Evolutionary conservation across 2,113 vertebrate genomes (phyloP).

Genomic region (Pelecanoides urinatrix): DNA sequence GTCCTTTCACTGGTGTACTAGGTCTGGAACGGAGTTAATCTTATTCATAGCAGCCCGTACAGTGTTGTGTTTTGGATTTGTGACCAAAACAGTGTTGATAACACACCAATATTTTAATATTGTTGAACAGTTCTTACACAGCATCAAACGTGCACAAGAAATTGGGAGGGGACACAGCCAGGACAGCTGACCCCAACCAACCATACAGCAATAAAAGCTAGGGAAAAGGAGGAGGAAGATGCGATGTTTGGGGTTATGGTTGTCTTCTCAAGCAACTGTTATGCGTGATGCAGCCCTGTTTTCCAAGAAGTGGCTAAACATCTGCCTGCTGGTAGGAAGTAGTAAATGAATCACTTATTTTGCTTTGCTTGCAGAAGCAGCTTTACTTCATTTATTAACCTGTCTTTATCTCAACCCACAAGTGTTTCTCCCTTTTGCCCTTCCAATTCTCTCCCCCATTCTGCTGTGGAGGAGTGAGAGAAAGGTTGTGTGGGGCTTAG

Average conservation of each 20-base stretch:
- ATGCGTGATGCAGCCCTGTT: accelerated
- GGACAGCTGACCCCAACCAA: not conserved
- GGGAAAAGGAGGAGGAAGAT: not conserved
- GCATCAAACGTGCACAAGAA: not conserved
- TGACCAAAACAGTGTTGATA: not conserved
- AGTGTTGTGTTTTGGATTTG: not conserved
- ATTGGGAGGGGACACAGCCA: not conserved
- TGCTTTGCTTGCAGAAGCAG: not conserved
- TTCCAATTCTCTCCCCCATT: not conserved
- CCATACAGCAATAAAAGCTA: not conserved
- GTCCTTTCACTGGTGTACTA: not conserved
- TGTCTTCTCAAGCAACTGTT: not conserved
- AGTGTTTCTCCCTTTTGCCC: not conserved
- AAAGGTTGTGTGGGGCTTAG: not conserved
- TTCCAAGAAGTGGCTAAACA: not conserved
- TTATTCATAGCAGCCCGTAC: not conserved
- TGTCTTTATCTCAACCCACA: not conserved
- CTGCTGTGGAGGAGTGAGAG: accelerated
- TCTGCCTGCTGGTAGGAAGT: not conserved
- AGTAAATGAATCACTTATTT: not conserved
- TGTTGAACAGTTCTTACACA: not conserved
- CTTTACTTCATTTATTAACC: not conserved
- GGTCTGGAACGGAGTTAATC: not conserved
- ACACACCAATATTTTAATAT: not conserved
- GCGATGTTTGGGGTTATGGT: not conserved